Base-by-base conservation (phyloP, 2,888 invertebrate species). In the Phania funesta region DNA sequence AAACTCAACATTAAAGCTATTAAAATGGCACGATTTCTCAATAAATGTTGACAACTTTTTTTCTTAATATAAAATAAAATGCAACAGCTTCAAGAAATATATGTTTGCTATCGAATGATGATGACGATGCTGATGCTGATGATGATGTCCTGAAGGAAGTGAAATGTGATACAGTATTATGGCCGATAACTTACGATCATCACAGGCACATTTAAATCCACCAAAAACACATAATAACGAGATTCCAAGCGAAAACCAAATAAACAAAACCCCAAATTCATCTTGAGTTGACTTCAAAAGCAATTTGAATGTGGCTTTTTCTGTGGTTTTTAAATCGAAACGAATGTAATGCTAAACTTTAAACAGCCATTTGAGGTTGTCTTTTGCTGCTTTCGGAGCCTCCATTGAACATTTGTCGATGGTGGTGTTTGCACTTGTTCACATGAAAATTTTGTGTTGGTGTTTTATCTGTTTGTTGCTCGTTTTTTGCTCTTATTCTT, bases 1-100 rank as follows among this genome's bases (percentile, higher is more conserved):
- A 77, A 81, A 65, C 58, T 67, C 70, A 70, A 70, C 82, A 82
- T 78, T 78, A 78, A 82, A 75, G 88, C 89, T 87, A 90, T 89
- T 89, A 90, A 90, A 88, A 89, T 88, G 87, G 90, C 90, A 90
- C 90, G 90, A 90, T 88, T 90, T 90, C 89, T 90, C 91, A 90
- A 90, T 90, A 90, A 90, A 90, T 89, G 91, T 90, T 90, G 90
- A 90, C 90, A 91, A 88, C 88, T 65, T 74, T 62, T 73, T 68
- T 60, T 58, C 5, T 50, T n/a, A 13, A 35, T 58, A 52, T 73
- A 71, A 64, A 48, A 50, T 46, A 56, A 48, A 50, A 46, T 68
- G 85, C 84, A 84, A 86, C 86, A 87, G 89, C 89, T 90, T 89
- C 20, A 44, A 76, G 60, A 76, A 62, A 74, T 67, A 76, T 76